Conservation (phyloP, 2,888 invertebrate species). For the Cheilosia grossa region DNA sequence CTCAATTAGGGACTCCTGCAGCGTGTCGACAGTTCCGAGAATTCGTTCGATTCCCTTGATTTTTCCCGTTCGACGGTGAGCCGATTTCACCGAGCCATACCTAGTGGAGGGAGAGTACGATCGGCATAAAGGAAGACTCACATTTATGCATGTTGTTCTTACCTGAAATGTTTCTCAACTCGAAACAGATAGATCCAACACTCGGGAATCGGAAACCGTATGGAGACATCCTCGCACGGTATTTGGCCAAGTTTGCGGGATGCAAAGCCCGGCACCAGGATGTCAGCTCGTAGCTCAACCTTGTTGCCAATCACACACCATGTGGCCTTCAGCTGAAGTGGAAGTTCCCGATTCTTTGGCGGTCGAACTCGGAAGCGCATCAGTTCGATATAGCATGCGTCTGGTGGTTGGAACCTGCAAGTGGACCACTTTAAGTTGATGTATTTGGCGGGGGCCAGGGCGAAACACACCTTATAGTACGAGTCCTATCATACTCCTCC, state of each 20-base stretch:
- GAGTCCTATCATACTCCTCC: conserved; percentile 93
- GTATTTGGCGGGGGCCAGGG: background rate
- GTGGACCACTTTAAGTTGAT: background rate
- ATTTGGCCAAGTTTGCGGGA: conserved; percentile 97
- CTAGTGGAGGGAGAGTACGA: conserved; percentile 82
- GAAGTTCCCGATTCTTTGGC: conserved; percentile 97
- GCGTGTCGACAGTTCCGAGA: conserved; percentile 94
- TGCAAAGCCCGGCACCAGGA: conserved; percentile 98
- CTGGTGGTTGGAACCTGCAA: conserved; percentile 95
- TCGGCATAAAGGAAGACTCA: background rate
- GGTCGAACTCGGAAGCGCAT: conserved; percentile 97
- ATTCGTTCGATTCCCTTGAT: conserved; percentile 96
- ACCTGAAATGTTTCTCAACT: conserved; percentile 96
- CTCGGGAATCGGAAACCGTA: conserved; percentile 98
- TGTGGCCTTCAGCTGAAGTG: conserved; percentile 95
- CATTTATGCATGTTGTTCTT: background rate
- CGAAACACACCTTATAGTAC: conserved; percentile 90
- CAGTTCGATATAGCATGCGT: conserved; percentile 98
- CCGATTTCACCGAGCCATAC: conserved; percentile 98
- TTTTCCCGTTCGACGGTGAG: conserved; percentile 93
- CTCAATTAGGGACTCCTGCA: conserved; percentile 96
- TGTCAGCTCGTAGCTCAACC: conserved; percentile 97
- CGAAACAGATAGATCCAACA: conserved; percentile 99
- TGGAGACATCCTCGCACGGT: conserved; percentile 98
- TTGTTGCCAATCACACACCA: conserved; percentile 95